Conservation (phyloP, 1,140 invertebrate species). For the Zaprionus gabonicus region DNA sequence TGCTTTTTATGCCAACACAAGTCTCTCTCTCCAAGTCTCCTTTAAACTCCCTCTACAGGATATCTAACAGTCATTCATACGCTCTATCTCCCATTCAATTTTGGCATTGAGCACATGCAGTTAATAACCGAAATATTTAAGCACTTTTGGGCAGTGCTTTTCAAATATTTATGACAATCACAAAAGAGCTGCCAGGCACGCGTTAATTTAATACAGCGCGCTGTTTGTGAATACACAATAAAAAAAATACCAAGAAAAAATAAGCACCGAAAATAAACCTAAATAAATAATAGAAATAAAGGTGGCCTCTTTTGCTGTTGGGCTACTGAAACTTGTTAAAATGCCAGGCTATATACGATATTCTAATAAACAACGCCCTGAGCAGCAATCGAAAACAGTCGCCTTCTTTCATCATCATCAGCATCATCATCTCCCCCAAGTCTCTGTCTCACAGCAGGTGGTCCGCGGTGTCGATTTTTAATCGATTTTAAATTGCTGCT, state of each 20-base stretch:
- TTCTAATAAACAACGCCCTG: conserved; percentile 73
- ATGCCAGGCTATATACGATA: conserved; percentile 65
- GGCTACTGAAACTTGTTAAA: conserved; percentile 75
- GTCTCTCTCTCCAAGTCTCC: too few species aligned
- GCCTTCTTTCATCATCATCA: conserved; percentile 8
- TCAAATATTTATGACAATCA: conserved; percentile 54
- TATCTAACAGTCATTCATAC: not conserved
- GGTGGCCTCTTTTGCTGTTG: conserved; percentile 32
- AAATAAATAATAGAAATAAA: conserved; percentile 14
- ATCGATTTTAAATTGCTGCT: conserved; percentile 75
- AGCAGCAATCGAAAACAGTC: conserved; percentile 17
- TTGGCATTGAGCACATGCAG: conserved; percentile 38
- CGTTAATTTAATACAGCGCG: conserved; percentile 38
- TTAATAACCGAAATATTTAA: conserved; percentile 43
- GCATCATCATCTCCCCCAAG: not conserved
- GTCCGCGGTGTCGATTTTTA: conserved; percentile 67
- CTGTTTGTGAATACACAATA: conserved; percentile 29
- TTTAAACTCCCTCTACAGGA: not conserved
- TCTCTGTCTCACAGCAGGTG: conserved; percentile 53
- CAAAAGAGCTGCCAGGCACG: conserved; percentile 42
- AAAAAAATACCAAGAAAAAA: conserved; percentile 3
- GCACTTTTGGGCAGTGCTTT: conserved; percentile 27
- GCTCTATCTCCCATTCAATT: not conserved
- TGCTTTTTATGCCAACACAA: too few species aligned
- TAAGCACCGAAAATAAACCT: conserved; percentile 2